phyloP scores from a whole-genome alignment of 2,888 invertebrate genomes.

The Axea sp. region DNA sequence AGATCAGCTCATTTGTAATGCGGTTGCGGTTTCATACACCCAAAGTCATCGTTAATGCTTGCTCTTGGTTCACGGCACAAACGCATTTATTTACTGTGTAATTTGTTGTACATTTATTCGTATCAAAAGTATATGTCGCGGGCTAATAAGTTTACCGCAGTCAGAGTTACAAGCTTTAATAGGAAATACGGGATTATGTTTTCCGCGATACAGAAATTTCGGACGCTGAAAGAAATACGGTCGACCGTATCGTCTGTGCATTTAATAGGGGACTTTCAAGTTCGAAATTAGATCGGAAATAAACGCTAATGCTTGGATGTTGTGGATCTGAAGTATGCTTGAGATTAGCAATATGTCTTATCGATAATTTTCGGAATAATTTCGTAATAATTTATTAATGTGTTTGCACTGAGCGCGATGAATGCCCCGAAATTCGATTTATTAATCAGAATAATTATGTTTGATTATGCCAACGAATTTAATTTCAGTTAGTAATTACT shows the following conservation, averaged over 20 bases:
- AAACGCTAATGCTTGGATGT: slow-evolving; percentile 29
- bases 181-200: slow-evolving; percentile 25
- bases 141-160: slow-evolving; percentile 28
- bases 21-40: slow-evolving; percentile 26
- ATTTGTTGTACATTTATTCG: slow-evolving; percentile 31
- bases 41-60: slow-evolving; percentile 21
- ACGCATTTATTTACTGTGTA: slow-evolving; percentile 28
- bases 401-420: background rate
- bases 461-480: too few relatives aligned
- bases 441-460: background rate
- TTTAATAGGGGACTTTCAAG: background rate
- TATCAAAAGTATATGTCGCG: slow-evolving; percentile 25
- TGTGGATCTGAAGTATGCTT: slow-evolving; percentile 4
- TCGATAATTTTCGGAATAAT: slow-evolving; percentile 33
- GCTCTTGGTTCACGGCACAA: slow-evolving; percentile 1
- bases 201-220: slow-evolving; percentile 19
- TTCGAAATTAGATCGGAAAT: slow-evolving; percentile 28
- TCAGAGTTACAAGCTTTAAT: slow-evolving; percentile 8
- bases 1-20: slow-evolving; percentile 37
- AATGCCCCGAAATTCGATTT: slow-evolving; percentile 6
- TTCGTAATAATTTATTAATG: slow-evolving; percentile 22
- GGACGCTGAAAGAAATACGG: slow-evolving; percentile 31
- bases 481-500: too few relatives aligned
- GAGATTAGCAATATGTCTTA: slow-evolving; percentile 18
- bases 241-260: too few relatives aligned